These are phyloP conservation scores for Chaetodon auriga DNA, from an alignment of 2,113 vertebrate genomes.

Conservation along the genomic window DNA sequence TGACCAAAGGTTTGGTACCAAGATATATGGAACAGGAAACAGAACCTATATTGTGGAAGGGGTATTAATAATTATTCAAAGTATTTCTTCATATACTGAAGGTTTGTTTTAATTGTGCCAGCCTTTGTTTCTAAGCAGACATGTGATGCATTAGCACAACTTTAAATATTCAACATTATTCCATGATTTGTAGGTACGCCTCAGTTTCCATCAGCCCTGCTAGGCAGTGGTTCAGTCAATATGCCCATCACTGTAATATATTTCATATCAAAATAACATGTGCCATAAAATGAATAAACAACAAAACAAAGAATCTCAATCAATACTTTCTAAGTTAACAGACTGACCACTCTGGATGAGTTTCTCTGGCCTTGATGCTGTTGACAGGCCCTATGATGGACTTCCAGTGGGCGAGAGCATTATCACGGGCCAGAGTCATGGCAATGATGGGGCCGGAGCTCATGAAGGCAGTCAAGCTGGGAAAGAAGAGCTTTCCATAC, in stretches of 20 bases:
- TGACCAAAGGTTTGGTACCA: not conserved
- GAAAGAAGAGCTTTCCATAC: constrained; percentile 92
- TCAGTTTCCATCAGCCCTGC: not conserved
- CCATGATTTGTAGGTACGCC: not conserved
- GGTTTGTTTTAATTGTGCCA: not conserved
- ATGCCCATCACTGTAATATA: not conserved
- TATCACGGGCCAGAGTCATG: constrained; percentile 87
- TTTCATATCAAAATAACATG: not conserved
- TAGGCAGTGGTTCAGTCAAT: not conserved
- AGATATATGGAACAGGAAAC: not conserved
- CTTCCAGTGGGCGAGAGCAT: constrained; percentile 91
- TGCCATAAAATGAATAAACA: not conserved
- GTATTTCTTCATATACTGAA: no score
- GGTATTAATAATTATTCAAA: not conserved
- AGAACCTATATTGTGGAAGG: not conserved
- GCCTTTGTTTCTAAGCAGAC: not conserved
- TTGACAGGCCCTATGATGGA: constrained; percentile 91
- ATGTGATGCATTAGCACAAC: not conserved
- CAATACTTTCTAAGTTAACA: not conserved
- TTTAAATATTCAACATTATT: not conserved
- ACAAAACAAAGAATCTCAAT: not conserved
- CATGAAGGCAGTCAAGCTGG: constrained; percentile 94
- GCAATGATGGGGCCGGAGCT: constrained; percentile 93
- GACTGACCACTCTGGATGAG: constrained; percentile 90
- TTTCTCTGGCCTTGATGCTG: constrained; percentile 87